Evolutionary conservation across 2,888 invertebrate genomes (phyloP), one percentile per base, ranked within the genome.

Genomic region (Tipula lateralis): DNA sequence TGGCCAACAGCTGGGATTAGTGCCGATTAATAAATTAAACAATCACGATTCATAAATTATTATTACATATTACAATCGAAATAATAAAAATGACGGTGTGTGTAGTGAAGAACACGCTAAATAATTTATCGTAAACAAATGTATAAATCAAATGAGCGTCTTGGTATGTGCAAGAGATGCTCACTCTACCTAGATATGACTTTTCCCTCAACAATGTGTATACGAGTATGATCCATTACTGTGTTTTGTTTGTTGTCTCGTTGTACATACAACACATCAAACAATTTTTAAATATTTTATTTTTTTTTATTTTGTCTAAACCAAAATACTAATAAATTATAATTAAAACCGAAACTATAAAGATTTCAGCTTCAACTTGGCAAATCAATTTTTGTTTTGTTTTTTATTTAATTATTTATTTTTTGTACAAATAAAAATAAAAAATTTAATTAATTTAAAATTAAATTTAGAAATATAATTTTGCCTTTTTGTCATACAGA

Each of bases 281-380:
- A 66, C 66, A 66, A 24, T 66, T 66, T 66, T 66, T 66, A 66
- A n/a, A n/a, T 16, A 5, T 13, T 16, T n/a, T 1, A 0, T 6
- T 39, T 39, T 6, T 39, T 32, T 44, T 24, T 66, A 24, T 66
- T 66, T 66, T 66, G 24, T 66, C 66, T 66, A 24, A 32, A 66
- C 19, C 66, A 66, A 66, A 66, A 66, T 66, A 66, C 66, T 66
- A 66, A 66, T 66, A 66, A 66, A 66, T 66, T 66, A 66, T 66
- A 66, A 66, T 66, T 66, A 66, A 66, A 66, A 66, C 66, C 66
- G 66, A 66, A 66, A 66, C 66, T 66, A 66, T 66, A 66, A 66
- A 66, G 66, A 66, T 66, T 66, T 66, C 66, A 66, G 66, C 24
- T 24, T 66, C 66, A 66, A 66, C 66, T 66, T 66, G 66, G 66